phyloP scores from a whole-genome alignment of 1,140 invertebrate species.

The Copidosoma floridanum region DNA sequence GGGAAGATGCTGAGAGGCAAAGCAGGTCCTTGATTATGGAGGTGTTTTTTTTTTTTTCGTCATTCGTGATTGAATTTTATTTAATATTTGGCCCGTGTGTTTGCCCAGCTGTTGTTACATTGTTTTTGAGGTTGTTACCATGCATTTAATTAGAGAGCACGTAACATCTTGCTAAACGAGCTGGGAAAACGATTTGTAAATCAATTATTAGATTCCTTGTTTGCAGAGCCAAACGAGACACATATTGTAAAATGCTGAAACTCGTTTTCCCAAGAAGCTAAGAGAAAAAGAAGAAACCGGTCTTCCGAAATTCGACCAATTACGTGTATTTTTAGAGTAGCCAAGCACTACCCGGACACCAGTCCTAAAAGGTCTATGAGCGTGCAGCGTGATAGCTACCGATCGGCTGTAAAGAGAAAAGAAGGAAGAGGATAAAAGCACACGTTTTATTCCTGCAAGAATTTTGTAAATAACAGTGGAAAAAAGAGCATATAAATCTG shows the following conservation, averaged over 20 bases:
- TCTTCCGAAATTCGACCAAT: conserved; percentile 49
- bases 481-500: conserved; percentile 3
- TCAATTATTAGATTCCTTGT: conserved; percentile 23
- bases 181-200: too few species aligned
- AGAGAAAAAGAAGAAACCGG: conserved; percentile 24
- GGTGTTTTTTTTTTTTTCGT: background rate
- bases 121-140: too few species aligned
- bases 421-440: too few species aligned
- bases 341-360: background rate
- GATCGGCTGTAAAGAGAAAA: background rate
- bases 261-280: too few species aligned
- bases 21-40: too few species aligned
- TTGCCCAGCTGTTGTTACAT: too few species aligned
- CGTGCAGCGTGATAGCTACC: background rate
- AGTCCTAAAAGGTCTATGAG: background rate
- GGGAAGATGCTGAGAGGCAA: conserved; percentile 7
- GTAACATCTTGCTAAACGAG: too few species aligned
- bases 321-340: conserved; percentile 34
- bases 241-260: too few species aligned
- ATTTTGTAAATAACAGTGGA: too few species aligned
- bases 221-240: background rate
- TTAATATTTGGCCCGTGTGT: conserved; percentile 1
- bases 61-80: conserved; percentile 3
- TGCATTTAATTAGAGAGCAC: too few species aligned
- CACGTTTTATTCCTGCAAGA: too few species aligned